These are phyloP conservation scores for Ictalurus punctatus DNA, from an alignment of 2,113 vertebrate genomes.

Conservation along the genomic window DNA sequence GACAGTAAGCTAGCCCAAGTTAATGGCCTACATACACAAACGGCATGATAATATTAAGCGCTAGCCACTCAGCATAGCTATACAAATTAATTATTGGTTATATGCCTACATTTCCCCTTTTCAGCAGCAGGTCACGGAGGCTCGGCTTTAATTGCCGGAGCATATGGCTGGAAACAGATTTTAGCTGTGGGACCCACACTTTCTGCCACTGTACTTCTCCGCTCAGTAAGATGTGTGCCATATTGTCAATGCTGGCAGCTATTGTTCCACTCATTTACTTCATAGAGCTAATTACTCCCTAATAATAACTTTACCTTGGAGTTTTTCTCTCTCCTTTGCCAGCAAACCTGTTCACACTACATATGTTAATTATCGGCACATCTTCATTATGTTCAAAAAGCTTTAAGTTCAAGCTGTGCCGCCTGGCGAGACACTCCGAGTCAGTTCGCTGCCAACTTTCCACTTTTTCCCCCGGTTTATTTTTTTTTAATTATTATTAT, in stretches of 20 bases:
- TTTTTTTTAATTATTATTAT: conserved; percentile 38
- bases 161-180: conserved; percentile 99
- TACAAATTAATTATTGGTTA: conserved; percentile 80
- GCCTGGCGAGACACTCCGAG: conserved; percentile 88
- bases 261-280: conserved; percentile 99
- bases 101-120: conserved; percentile 86
- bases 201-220: conserved; percentile 92
- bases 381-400: conserved; percentile 99
- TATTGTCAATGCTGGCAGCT: conserved; percentile 99
- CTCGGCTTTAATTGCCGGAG: conserved; percentile 96
- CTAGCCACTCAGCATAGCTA: conserved; percentile 43
- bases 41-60: conserved; percentile 56
- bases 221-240: conserved; percentile 95
- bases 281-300: conserved; percentile 99
- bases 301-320: conserved; percentile 99
- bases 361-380: conserved; percentile 99
- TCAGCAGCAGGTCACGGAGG: conserved; percentile 93
- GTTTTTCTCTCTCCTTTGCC: conserved; percentile 94
- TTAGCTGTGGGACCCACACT: conserved; percentile 96
- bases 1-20: neutral
- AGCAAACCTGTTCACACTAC: conserved; percentile 99
- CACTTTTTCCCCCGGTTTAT: conserved; percentile 79
- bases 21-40: conserved; percentile 58
- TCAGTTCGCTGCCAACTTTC: conserved; percentile 90
- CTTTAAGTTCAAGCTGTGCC: conserved; percentile 99